These are phyloP conservation scores for Brachymystax lenok DNA, from an alignment of 2,797 vertebrate genomes.

Conservation along the genomic window DNA sequence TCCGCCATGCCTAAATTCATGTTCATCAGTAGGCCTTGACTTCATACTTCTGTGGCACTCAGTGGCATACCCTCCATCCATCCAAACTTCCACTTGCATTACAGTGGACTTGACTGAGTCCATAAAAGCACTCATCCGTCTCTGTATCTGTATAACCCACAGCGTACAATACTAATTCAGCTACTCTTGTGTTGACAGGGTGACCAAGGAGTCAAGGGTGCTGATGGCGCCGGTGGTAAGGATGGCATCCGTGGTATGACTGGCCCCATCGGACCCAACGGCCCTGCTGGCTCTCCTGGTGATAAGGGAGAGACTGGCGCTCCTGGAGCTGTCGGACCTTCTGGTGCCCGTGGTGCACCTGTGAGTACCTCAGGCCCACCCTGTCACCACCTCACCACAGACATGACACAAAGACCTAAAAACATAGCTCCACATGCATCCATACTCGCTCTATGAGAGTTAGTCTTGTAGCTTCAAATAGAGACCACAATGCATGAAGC, in stretches of 20 bases:
- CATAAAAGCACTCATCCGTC: no score
- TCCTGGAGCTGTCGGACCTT: slow-evolving; percentile 81
- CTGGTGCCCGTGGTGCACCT: slow-evolving; percentile 87
- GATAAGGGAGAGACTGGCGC: slow-evolving; percentile 96
- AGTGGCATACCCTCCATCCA: neutral
- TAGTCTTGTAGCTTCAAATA: neutral
- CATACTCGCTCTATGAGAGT: no score
- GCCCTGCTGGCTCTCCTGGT: slow-evolving; percentile 88
- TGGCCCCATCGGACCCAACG: slow-evolving; percentile 95
- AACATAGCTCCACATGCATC: neutral
- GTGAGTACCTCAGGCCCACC: slow-evolving; percentile 75
- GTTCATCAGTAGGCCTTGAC: neutral
- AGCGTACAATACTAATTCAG: neutral
- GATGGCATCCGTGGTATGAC: slow-evolving; percentile 92
- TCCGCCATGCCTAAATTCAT: neutral
- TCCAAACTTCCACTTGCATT: no score
- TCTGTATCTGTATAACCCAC: no score
- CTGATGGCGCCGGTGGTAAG: slow-evolving; percentile 89
- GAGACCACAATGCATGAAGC: neutral
- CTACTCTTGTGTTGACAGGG: slow-evolving; percentile 75
- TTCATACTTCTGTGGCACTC: neutral
- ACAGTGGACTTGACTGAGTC: no score
- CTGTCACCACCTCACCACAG: neutral
- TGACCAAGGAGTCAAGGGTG: slow-evolving; percentile 89
- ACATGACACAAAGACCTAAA: neutral